phyloP scores from a whole-genome alignment of 2,888 invertebrate genomes.

The Eutolmus rufibarbis region DNA sequence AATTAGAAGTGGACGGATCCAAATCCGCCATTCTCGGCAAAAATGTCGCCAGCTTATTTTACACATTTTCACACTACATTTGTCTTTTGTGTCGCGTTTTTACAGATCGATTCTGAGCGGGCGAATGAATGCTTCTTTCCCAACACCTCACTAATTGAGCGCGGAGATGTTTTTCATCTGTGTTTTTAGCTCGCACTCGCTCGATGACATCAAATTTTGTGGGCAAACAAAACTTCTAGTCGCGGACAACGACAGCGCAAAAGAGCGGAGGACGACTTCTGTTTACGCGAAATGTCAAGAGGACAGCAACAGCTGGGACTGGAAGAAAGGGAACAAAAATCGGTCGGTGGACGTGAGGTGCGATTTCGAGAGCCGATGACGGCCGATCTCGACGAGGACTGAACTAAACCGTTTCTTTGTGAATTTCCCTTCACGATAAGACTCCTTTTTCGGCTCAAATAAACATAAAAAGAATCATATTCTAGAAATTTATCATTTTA shows the following conservation, averaged over 20 bases:
- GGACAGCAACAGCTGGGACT: neutral
- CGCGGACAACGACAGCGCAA: neutral
- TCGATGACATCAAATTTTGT: neutral
- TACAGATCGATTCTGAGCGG: neutral
- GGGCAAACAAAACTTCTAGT: neutral
- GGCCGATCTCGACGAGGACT: neutral
- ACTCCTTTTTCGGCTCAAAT: neutral
- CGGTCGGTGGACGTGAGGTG: neutral
- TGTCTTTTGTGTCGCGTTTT: neutral
- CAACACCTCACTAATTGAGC: neutral
- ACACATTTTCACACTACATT: conserved; percentile 43
- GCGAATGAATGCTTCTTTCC: neutral
- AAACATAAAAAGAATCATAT: neutral
- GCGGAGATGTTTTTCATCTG: neutral
- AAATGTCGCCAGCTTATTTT: conserved; percentile 53
- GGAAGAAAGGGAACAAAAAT: neutral
- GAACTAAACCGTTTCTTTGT: neutral
- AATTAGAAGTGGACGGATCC: conserved; percentile 88
- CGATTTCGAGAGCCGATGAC: neutral
- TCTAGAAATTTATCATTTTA: neutral
- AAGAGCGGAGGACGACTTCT: neutral
- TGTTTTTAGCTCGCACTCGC: neutral
- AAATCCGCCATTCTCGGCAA: conserved; percentile 76
- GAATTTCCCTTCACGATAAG: neutral
- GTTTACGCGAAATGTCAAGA: conserved; percentile 25